Base-by-base conservation (phyloP, 92 coral and sea anemone species). In the Siderastrea radians region DNA sequence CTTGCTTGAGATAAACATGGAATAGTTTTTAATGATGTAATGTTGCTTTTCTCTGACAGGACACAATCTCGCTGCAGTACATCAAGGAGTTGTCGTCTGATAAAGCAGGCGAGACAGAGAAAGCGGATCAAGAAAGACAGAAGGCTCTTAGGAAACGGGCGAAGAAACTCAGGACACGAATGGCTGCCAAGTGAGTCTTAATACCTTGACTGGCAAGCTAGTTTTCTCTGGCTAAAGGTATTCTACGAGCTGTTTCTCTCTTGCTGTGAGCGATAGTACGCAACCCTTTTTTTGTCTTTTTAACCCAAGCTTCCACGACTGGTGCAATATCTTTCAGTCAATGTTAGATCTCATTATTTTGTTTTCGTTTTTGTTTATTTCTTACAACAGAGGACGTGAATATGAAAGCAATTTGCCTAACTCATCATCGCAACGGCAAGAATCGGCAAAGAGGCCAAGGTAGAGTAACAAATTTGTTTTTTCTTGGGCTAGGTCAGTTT, bases 121-220 rank as follows among this genome's bases (percentile, higher is more conserved):
- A 92, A 72, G 98, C 93, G 6, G 93, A 95, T 44, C 92, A 92
- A 38, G 99, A 97, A 89, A 83, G 99, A 70, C 90, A 93, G 85
- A 95, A 96, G 65, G 97, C 98, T 51, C 87, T 95, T 79, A 94
- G 96, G 85, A 97, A 97, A 86, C 74, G 98, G 89, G 99, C 99
- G 17, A 97, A 95, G 82, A 97, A 97, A 72, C 94, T 97, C 3
- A 84, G 99, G 51, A 97, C 99, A 9, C 91, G 99, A 86, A 97
- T 97, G 99, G 97, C 99, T 8, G 95, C 99, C 38, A 96, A 95
- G 99, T 97, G 75, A 83, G 93, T 75, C 11, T 47, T 0, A 8
- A 57, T 50, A 49, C 2, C 54, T 0, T 51, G 48, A 9, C 4
- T 44, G 17, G 10, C 47, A 38, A 59, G 16, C 38, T 26, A 26